Conservation (phyloP, 2,113 vertebrate species). For the Setophaga coronata region DNA sequence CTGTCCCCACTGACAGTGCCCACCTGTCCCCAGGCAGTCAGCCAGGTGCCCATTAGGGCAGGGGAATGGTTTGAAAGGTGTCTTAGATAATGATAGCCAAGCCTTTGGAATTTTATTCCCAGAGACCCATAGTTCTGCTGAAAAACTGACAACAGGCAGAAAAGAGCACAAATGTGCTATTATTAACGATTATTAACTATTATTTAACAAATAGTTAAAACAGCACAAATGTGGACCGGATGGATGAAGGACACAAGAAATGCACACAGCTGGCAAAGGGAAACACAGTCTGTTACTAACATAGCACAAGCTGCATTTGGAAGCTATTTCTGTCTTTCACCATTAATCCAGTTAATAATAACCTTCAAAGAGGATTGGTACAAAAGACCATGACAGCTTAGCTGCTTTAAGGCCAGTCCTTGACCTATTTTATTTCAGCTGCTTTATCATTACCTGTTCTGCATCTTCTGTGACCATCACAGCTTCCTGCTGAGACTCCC, state of each 20-base stretch:
- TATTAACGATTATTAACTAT: too few species aligned
- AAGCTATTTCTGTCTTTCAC: not conserved
- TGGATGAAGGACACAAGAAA: not conserved
- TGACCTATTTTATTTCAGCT: slow-evolving; percentile 9
- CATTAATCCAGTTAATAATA: slow-evolving; percentile 51
- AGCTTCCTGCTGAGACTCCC: slow-evolving; percentile 19
- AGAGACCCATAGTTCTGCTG: not conserved
- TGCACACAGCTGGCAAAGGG: not conserved
- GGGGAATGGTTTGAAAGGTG: not conserved
- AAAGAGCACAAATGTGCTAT: not conserved
- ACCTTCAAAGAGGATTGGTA: slow-evolving; percentile 53
- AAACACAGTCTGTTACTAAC: not conserved
- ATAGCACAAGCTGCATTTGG: not conserved
- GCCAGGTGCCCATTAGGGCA: not conserved
- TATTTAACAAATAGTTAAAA: not conserved
- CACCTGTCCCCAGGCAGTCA: not conserved
- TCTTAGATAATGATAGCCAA: not conserved
- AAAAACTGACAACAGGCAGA: not conserved
- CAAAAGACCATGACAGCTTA: slow-evolving; percentile 3
- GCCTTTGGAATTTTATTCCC: not conserved
- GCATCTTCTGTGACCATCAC: not conserved
- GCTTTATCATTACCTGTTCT: slow-evolving; percentile 43
- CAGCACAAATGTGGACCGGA: not conserved
- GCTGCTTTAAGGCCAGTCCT: slow-evolving; percentile 19
- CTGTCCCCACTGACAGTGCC: not conserved